A percentile compares a stretch with the other conserved stretches of the same genome.
Conservation (phyloP, 2,888 invertebrate species). For the Microctonus aethiopoides region DNA sequence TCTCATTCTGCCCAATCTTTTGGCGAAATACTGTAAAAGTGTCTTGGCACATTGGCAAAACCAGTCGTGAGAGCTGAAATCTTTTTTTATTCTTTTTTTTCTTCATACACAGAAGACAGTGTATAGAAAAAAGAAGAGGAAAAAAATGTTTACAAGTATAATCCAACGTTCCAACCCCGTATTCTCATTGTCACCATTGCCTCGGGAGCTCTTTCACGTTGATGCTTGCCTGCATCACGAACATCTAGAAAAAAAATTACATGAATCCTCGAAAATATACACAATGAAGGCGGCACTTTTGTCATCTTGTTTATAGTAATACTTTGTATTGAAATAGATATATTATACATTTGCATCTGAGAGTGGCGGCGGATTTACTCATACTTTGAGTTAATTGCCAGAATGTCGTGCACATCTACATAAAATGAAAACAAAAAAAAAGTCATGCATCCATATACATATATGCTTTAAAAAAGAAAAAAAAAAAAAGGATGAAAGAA, state of each 20-base stretch:
- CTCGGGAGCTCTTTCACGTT: background rate
- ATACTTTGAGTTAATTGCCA: conserved; percentile 40
- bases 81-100: conserved; percentile 1
- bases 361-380: conserved; percentile 20
- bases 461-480: background rate
- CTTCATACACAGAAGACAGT: background rate
- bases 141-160: background rate
- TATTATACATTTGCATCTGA: background rate
- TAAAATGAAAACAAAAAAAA: background rate
- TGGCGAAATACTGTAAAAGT: background rate
- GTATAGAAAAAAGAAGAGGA: background rate
- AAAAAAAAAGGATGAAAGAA: no score
- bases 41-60: conserved; percentile 12
- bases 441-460: conserved; percentile 14
- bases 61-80: background rate
- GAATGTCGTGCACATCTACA: conserved; percentile 28
- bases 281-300: conserved; percentile 26
- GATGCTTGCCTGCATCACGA: background rate
- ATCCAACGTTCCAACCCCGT: background rate
- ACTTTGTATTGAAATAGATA: conserved; percentile 18
- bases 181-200: background rate
- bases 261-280: conserved; percentile 11
- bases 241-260: background rate
- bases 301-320: conserved; percentile 29
- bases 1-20: background rate